These are phyloP conservation scores for Pygmarrhopalites habei DNA, from an alignment of 1,140 invertebrate species.

Conservation along the genomic window DNA sequence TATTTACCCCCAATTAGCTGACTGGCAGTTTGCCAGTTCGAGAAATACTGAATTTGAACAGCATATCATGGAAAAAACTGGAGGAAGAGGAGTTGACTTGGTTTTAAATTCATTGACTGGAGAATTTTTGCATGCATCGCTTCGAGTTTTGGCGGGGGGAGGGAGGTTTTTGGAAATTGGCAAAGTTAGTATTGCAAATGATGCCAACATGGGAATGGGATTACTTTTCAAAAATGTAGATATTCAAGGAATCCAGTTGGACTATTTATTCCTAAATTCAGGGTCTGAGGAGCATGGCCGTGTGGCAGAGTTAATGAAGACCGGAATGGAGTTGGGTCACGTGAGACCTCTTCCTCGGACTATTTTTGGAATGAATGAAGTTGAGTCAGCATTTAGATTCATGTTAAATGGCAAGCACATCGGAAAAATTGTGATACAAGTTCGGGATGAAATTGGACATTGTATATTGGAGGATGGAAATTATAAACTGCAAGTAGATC, in stretches of 20 bases:
- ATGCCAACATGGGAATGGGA: slow-evolving; percentile 69
- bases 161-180: slow-evolving; percentile 61
- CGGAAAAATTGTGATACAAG: slow-evolving; percentile 88
- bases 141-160: slow-evolving; percentile 58
- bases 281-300: slow-evolving; percentile 56
- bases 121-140: slow-evolving; percentile 61
- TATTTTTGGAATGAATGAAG: slow-evolving; percentile 71
- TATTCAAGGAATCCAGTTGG: slow-evolving; percentile 95
- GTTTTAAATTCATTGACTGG: slow-evolving; percentile 71
- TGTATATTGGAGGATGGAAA: slow-evolving; percentile 47
- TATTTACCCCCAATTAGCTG: slow-evolving; percentile 55
- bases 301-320: slow-evolving; percentile 48
- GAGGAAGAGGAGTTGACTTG: slow-evolving; percentile 63
- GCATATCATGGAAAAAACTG: slow-evolving; percentile 54
- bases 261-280: too few relatives aligned
- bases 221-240: slow-evolving; percentile 90
- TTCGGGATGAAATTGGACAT: slow-evolving; percentile 73
- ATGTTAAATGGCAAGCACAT: slow-evolving; percentile 98
- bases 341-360: slow-evolving; percentile 74
- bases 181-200: slow-evolving; percentile 53
- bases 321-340: slow-evolving; percentile 72
- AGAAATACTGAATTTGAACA: slow-evolving; percentile 60
- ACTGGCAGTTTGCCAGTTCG: slow-evolving; percentile 65
- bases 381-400: slow-evolving; percentile 88
- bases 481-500: slow-evolving; percentile 61